Evolutionary conservation across 2,113 vertebrate species (phyloP).

Genomic region (Cebidichthys violaceus): DNA sequence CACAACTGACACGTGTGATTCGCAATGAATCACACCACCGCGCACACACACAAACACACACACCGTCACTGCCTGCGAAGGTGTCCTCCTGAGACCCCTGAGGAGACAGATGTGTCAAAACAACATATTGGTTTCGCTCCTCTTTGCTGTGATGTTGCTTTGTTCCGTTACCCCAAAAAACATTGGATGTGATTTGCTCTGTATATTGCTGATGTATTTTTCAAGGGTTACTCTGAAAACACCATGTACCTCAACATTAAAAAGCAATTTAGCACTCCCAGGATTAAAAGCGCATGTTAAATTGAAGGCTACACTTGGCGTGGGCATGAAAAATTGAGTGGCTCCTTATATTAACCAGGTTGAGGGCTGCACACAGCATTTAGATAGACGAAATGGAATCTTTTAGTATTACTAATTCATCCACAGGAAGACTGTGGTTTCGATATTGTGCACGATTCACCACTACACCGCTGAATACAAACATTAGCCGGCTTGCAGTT

Average conservation of each 20-base stretch:
- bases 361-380: slow-evolving; percentile 73
- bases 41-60: slow-evolving; percentile 33
- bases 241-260: slow-evolving; percentile 94
- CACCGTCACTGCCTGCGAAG: slow-evolving; percentile 46
- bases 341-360: slow-evolving; percentile 91
- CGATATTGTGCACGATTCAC: slow-evolving; percentile 45
- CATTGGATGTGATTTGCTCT: slow-evolving; percentile 69
- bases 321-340: slow-evolving; percentile 97
- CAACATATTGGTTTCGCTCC: slow-evolving; percentile 78
- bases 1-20: slow-evolving; percentile 34
- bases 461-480: slow-evolving; percentile 49
- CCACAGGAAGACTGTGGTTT: slow-evolving; percentile 58
- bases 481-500: slow-evolving; percentile 33
- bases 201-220: slow-evolving; percentile 87
- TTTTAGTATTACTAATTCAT: slow-evolving; percentile 85
- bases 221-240: slow-evolving; percentile 91
- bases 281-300: slow-evolving; percentile 99
- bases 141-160: slow-evolving; percentile 75
- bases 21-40: slow-evolving; percentile 63
- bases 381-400: slow-evolving; percentile 80
- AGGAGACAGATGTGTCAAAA: slow-evolving; percentile 80
- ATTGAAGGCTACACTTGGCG: slow-evolving; percentile 97
- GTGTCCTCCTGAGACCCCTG: slow-evolving; percentile 65
- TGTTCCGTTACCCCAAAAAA: slow-evolving; percentile 64
- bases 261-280: slow-evolving; percentile 96